A percentile compares a stretch with the other conserved stretches of the same genome.
These are phyloP conservation scores for Antheraea pernyi DNA, from an alignment of 1,140 invertebrate genomes.

Conservation along the genomic window DNA sequence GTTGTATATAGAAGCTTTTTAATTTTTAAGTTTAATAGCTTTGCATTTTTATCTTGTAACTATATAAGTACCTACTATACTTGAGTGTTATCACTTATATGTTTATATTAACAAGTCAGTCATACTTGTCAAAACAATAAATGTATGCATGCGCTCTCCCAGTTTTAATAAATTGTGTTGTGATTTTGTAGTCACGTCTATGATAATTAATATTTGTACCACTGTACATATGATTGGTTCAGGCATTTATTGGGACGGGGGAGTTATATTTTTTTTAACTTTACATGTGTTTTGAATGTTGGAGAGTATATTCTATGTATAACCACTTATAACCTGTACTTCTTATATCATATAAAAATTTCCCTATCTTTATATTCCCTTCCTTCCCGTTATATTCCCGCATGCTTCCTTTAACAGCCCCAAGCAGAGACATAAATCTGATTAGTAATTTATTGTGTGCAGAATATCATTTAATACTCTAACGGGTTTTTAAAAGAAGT, in stretches of 20 bases:
- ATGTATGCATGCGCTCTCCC: neutral
- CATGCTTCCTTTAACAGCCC: conserved; percentile 78
- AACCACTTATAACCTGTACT: neutral
- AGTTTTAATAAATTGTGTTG: neutral
- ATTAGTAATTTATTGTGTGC: conserved; percentile 69
- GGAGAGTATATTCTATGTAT: too few relatives aligned
- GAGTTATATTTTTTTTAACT: too few relatives aligned
- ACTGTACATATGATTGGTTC: too few relatives aligned
- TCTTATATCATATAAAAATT: neutral
- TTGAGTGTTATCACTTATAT: neutral
- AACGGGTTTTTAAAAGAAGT: conserved; percentile 77
- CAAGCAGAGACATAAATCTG: conserved; percentile 35
- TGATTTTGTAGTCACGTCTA: neutral
- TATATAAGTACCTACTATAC: conserved; percentile 5
- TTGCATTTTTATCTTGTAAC: conserved; percentile 73
- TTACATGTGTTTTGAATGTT: too few relatives aligned
- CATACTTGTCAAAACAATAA: neutral
- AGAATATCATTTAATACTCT: conserved; percentile 67
- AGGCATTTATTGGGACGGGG: neutral
- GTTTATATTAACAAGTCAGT: neutral
- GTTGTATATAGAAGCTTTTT: conserved; percentile 35
- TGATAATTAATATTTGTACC: too few relatives aligned
- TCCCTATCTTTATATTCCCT: conserved; percentile 18
- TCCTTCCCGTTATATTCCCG: conserved; percentile 45
- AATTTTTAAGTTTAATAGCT: conserved; percentile 56